phyloP scores from a whole-genome alignment of 2,888 invertebrate genomes.

The Machimus rusticus region DNA sequence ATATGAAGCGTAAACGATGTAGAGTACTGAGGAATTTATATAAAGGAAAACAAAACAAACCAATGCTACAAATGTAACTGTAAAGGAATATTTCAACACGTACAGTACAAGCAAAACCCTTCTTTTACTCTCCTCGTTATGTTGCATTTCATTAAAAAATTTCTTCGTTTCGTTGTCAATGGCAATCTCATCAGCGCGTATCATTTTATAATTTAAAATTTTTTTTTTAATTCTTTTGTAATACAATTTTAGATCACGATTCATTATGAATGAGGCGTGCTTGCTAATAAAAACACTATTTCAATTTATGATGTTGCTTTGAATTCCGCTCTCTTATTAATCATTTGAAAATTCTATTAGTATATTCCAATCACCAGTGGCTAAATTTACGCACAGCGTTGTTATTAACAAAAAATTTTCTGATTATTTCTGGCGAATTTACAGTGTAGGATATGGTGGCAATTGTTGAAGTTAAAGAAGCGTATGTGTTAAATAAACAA shows the following conservation, averaged over 20 bases:
- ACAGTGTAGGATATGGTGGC: not conserved
- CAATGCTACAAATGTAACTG: conserved; percentile 12
- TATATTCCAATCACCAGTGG: not conserved
- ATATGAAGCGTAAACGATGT: conserved; percentile 35
- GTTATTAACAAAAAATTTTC: not conserved
- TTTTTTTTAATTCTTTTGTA: not conserved
- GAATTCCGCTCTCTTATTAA: not conserved
- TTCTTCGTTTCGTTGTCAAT: not conserved
- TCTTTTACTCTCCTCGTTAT: not conserved
- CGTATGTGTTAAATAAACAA: not conserved
- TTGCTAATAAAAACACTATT: not conserved
- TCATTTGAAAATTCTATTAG: not conserved
- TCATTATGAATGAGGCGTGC: conserved; percentile 6
- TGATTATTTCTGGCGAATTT: not conserved
- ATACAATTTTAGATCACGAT: not conserved
- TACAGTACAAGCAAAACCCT: conserved; percentile 28
- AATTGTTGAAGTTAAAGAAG: not conserved
- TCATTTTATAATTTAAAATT: not conserved
- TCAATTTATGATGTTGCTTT: not conserved
- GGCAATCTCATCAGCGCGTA: not conserved
- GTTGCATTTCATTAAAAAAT: not conserved
- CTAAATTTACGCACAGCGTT: not conserved
- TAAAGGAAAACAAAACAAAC: conserved; percentile 33
- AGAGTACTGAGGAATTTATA: conserved; percentile 32
- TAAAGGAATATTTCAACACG: conserved; percentile 33